A percentile compares a stretch with the other conserved stretches of the same genome.
Evolutionary conservation across 2,888 invertebrate genomes (phyloP).

Genomic region (Luperina testacea): DNA sequence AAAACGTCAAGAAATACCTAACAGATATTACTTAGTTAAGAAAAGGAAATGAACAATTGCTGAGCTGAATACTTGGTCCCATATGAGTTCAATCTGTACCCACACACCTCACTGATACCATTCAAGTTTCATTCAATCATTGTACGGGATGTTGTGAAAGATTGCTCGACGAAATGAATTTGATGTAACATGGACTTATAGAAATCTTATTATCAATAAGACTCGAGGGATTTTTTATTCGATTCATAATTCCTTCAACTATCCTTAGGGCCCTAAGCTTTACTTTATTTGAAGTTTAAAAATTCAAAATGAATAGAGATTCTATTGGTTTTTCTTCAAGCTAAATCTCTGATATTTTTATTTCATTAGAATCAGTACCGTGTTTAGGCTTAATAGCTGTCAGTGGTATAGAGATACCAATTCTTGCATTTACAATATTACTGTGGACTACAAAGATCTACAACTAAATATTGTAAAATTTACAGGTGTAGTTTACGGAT

Average conservation of each 20-base stretch:
- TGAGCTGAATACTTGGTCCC: constrained; percentile 17
- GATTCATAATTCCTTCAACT: not conserved
- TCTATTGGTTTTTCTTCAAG: not conserved
- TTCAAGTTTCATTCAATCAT: constrained; percentile 42
- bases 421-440: not conserved
- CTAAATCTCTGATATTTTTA: not conserved
- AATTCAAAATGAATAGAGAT: no score
- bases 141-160: constrained; percentile 13
- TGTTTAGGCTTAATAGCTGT: not conserved
- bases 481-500: not conserved
- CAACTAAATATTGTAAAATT: not conserved
- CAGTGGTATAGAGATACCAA: not conserved
- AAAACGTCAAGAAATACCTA: not conserved
- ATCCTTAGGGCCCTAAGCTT: no score
- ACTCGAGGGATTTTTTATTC: no score
- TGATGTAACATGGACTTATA: not conserved
- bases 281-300: not conserved
- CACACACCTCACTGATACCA: constrained; percentile 30
- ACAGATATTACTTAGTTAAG: constrained; percentile 1
- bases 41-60: constrained; percentile 37
- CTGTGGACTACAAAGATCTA: not conserved
- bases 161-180: not conserved
- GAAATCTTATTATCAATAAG: not conserved
- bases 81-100: constrained; percentile 20
- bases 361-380: not conserved